phyloP scores from a whole-genome alignment of 1,140 invertebrate species.

The Zophobas morio region DNA sequence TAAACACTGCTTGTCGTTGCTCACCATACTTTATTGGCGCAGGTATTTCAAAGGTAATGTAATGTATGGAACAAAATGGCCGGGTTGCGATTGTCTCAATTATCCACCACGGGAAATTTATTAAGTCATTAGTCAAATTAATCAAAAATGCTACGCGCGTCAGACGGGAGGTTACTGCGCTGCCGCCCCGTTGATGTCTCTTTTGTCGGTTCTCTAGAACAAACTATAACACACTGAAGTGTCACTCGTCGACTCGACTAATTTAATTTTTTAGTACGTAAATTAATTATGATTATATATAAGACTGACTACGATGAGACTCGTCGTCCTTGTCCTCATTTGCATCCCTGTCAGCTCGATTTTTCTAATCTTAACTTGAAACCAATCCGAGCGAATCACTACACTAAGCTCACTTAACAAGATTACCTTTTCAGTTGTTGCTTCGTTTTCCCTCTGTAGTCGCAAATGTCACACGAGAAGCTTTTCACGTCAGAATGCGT shows the following conservation, averaged over 20 bases:
- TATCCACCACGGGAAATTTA: constrained; percentile 7
- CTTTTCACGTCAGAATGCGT: constrained; percentile 68
- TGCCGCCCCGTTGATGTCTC: constrained; percentile 22
- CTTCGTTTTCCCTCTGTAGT: constrained; percentile 76
- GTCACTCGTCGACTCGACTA: too few species aligned
- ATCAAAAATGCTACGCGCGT: not conserved
- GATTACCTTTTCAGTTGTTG: constrained; percentile 75
- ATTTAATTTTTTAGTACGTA: not conserved
- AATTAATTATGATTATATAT: not conserved
- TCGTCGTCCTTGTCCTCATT: not conserved
- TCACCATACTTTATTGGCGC: constrained; percentile 29
- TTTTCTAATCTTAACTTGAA: too few species aligned
- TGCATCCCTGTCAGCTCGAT: too few species aligned
- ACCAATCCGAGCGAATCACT: too few species aligned
- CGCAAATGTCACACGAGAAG: constrained; percentile 77
- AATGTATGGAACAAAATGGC: constrained; percentile 14
- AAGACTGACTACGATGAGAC: not conserved
- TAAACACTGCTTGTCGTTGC: constrained; percentile 41
- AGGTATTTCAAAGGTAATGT: constrained; percentile 34
- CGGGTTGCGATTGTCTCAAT: constrained; percentile 8
- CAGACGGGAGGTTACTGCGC: not conserved
- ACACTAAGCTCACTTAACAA: not conserved
- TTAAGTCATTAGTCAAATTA: not conserved
- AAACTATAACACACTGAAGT: too few species aligned
- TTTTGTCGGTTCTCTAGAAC: not conserved